Base-by-base conservation (phyloP, 1,140 invertebrate species). In the Drosophila aff. region DNA sequence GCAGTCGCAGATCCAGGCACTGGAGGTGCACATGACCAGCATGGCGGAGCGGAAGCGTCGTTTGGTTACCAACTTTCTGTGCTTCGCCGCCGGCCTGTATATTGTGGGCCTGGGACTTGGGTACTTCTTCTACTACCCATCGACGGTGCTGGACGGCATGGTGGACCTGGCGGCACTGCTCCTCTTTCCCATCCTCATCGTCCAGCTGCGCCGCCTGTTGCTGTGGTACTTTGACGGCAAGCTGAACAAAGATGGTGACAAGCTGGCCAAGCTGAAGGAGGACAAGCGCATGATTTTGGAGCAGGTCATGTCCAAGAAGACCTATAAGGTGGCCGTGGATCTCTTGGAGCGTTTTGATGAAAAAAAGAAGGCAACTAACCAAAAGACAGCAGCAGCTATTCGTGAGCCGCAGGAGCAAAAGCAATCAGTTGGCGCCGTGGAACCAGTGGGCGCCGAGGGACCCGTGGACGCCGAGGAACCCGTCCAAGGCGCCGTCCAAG, bases 231-330 rank as follows among this genome's bases (percentile, higher is more conserved):
- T 97, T 93, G 95, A 96, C 74, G 95, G 96, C 92, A 96, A 97
- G 93, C 95, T 98, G 46, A 95, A 95, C 57, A 95, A 95, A 89
- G 98, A 98, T 94, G 95, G 96, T 93, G 94, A 95, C 66, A 96
- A 96, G 93, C 93, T 99, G 49, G 93, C 93, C 60, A 95, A 95
- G 52, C 95, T 99, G 87, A 94, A 95, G 78, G 95, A 95, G 64
- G 95, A 98, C 79, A 99, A 98, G 91, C 97, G 96, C 92, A 96
- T 97, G 92, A 96, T 99, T 79, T 94, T 99, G 46, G 98, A 99
- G 90, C 96, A 98, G 93, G 98, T 99, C 40, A 99, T 98, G 95
- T 98, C 99, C 92, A 99, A 96, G 50, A 98, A 99, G 94, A 99
- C 98, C 3, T 99, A 99, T 92, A 99, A 99, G 94, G 91, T 92